Evolutionary conservation across 2,113 vertebrate genomes (phyloP), one percentile per base, ranked within the genome.

Genomic region (Epinephelus cyanopodus): DNA sequence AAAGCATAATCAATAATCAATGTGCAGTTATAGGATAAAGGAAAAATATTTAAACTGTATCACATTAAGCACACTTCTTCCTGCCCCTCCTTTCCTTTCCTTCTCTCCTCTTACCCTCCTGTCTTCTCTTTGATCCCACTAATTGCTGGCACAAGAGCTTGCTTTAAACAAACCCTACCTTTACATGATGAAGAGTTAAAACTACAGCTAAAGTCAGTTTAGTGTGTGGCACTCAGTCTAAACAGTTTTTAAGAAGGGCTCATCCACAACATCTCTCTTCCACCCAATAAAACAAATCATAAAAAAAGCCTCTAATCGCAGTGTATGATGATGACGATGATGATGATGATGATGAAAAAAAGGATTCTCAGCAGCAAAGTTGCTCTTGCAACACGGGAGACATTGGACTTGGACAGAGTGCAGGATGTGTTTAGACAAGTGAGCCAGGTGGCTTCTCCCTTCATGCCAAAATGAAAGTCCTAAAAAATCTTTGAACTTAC

Each of bases 401-500:
- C 85, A 90, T 74, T 89, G 87, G 82, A 93, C 85, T 81, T 74
- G 87, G 81, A 85, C 82, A 91, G 67, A 83, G 82, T 61, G 76
- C 60, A 86, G 86, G 81, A 82, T 88, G 63, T 89, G 89, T 93
- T 92, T 87, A 81, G 84, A 92, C 90, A 85, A 87, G 67, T 54
- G 67, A 70, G 77, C 80, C 73, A 91, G 81, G 87, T 85, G 83
- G 65, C 74, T 84, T 92, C 85, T 88, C 57, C 82, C 57, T 81
- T 82, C 77, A 74, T 86, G 84, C 79, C 79, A 87, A 90, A 91
- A 89, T 85, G 61, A 71, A 85, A 82, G 84, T 91, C 82, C 74
- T 69, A 81, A 82, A 90, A 90, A 54, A 86, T 91, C 81, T 89
- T 82, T 90, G 56, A 92, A 94, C 90, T 93, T 83, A 89, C 91